Conservation (phyloP, 2,888 invertebrate genomes). For the Bombylius discolor region DNA sequence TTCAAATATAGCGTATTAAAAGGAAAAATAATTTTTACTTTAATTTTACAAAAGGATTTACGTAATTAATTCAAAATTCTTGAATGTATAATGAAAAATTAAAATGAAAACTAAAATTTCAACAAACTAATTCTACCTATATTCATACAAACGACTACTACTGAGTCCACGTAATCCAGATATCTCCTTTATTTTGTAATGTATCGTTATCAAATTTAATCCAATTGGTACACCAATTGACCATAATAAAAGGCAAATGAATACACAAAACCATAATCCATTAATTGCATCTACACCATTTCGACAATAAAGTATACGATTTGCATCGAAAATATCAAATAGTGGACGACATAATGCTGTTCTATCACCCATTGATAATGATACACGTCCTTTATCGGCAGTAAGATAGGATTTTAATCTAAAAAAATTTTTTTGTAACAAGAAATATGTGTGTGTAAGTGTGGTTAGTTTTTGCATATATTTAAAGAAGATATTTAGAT, state of each 20-base stretch:
- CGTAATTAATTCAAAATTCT: no score
- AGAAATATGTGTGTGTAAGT: no score
- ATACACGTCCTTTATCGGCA: constrained; percentile 53
- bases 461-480: neutral
- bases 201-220: constrained; percentile 40
- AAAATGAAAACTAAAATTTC: no score
- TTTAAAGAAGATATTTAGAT: no score
- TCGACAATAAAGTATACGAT: constrained; percentile 40
- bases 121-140: neutral
- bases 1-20: no score
- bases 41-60: no score
- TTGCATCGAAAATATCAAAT: constrained; percentile 54
- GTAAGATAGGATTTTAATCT: constrained; percentile 53
- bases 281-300: constrained; percentile 39
- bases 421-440: neutral
- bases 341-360: constrained; percentile 60
- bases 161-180: constrained; percentile 8
- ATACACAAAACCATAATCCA: constrained; percentile 56
- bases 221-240: constrained; percentile 48
- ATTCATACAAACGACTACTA: constrained; percentile 19
- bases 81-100: no score
- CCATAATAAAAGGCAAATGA: constrained; percentile 45
- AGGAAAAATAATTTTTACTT: no score
- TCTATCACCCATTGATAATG: constrained; percentile 46
- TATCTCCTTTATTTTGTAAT: constrained; percentile 24